Base-by-base conservation (phyloP, 2,888 invertebrate species). In the Agriopis marginaria region DNA sequence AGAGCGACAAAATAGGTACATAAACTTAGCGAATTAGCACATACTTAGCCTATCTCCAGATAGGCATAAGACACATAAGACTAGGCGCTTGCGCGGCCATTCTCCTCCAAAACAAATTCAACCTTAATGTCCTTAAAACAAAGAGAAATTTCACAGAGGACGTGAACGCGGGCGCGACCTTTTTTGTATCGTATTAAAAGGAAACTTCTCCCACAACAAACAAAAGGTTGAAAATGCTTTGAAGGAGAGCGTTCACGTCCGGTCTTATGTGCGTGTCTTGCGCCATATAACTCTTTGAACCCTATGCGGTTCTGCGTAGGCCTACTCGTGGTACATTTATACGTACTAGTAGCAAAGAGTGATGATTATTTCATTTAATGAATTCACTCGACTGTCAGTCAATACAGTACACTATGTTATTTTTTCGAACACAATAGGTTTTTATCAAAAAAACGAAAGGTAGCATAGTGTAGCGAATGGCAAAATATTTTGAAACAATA, bases 321-420 rank as follows among this genome's bases (percentile, higher is more conserved):
- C 40, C 40, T 40, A 40, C 40, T 42, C 7, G 9, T 42, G 9
- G 42, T 42, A 42, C 9, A 32, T 47, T 7, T 17, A 50, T n/a
- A 17, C 17, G 5, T 23, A 32, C 23, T 12, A 5, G 32, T 12
- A 1, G 12, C 12, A 6, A 3, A 32, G 39, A 40, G 40, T 54
- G 32, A 53, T 9, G n/a, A 40, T 40, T 40, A 54, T 54, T 54
- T 14, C 40, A 54, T 39, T 54, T 40, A 39, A 54, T 53, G 11
- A 0, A 23, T 54, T 54, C 54, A 54, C 7, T 32, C 32, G 12
- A 53, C 5, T 23, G 23, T 51, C 11, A 39, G 23, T 51, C 11
- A 39, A 9, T 17, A 11, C 5, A 12, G 12, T 14, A 49, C n/a
- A 17, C 5, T 10, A 9, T 23, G 7, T 4, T 1, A 12, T 39